These are phyloP conservation scores for Pygoscelis antarcticus DNA, from an alignment of 2,113 vertebrate species.

Conservation along the genomic window DNA sequence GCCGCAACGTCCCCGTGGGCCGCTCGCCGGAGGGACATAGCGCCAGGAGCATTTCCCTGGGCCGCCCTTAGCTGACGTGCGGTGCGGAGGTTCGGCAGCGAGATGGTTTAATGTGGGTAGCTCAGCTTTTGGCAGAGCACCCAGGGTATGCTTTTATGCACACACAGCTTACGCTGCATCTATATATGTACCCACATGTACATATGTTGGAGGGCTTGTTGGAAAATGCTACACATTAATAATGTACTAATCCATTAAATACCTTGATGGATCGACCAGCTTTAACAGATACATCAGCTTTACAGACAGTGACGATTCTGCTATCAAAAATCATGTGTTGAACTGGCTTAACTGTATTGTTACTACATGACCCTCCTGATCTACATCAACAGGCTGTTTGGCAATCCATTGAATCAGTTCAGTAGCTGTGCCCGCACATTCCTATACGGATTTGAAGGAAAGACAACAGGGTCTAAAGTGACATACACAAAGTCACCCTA, in stretches of 20 bases:
- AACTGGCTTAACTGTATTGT: neutral
- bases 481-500: rapidly evolving
- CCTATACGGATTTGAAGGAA: neutral
- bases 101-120: rapidly evolving
- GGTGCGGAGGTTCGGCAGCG: rapidly evolving
- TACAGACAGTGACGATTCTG: neutral
- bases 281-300: no score
- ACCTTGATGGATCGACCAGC: no score
- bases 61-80: rapidly evolving
- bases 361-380: no score
- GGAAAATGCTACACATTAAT: neutral
- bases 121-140: neutral
- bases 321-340: rapidly evolving
- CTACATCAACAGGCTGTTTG: neutral
- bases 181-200: rapidly evolving
- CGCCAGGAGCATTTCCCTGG: neutral
- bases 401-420: no score
- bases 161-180: rapidly evolving
- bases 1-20: rapidly evolving
- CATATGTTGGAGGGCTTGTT: rapidly evolving
- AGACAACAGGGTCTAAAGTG: neutral
- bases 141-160: rapidly evolving
- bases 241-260: neutral
- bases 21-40: neutral
- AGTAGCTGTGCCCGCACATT: neutral